These are phyloP conservation scores for Oreochromis mossambicus DNA, from an alignment of 2,797 vertebrate genomes.

Conservation along the genomic window DNA sequence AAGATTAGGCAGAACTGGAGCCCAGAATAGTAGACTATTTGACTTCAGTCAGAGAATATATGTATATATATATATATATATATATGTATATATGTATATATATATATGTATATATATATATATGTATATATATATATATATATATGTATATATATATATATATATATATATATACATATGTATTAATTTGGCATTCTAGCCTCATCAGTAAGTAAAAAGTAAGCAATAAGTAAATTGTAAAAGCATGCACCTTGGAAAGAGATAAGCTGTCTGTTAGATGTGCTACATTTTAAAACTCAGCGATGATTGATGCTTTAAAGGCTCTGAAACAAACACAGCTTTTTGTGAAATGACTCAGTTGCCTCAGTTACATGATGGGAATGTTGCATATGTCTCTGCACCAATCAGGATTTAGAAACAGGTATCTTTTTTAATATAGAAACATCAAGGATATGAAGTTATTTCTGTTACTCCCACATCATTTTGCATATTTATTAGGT, in stretches of 20 bases:
- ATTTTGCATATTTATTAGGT: not conserved
- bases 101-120: accelerated
- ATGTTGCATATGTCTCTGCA: not conserved
- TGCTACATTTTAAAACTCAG: not conserved
- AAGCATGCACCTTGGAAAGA: not conserved
- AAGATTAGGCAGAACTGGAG: not conserved
- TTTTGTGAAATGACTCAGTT: not conserved
- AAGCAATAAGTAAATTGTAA: not conserved
- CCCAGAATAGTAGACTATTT: not conserved
- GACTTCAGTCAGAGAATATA: not conserved
- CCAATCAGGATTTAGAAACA: not conserved
- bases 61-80: accelerated
- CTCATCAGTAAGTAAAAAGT: not conserved
- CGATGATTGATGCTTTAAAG: not conserved
- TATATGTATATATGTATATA: accelerated
- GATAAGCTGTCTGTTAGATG: not conserved
- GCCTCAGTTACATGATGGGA: not conserved
- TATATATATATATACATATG: accelerated
- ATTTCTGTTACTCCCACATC: not conserved
- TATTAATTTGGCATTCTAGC: not conserved
- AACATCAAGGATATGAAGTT: not conserved
- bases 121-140: accelerated
- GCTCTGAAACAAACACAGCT: not conserved
- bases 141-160: accelerated
- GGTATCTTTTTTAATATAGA: not conserved